A percentile compares a stretch with the other conserved stretches of the same genome.
Evolutionary conservation across 2,888 invertebrate genomes (phyloP).

Genomic region (Drosophila aldrichi): DNA sequence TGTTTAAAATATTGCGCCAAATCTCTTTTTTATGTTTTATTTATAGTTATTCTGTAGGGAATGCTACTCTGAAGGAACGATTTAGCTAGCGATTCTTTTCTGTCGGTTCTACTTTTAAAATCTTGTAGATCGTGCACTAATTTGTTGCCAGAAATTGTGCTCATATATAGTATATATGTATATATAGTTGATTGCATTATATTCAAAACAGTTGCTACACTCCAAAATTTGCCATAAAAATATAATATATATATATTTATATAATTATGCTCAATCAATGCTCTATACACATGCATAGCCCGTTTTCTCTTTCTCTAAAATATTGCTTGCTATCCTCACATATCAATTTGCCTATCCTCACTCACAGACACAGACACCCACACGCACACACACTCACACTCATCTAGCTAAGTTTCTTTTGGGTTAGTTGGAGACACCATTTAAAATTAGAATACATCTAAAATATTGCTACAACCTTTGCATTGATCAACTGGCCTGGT

Average conservation of each 20-base stretch:
- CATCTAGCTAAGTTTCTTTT: constrained; percentile 31
- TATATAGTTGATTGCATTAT: constrained; percentile 45
- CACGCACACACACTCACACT: constrained; percentile 13
- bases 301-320: constrained; percentile 39
- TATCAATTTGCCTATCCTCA: constrained; percentile 14
- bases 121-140: constrained; percentile 20
- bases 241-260: constrained; percentile 28
- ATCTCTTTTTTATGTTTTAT: constrained; percentile 29
- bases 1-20: constrained; percentile 46
- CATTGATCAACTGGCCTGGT: constrained; percentile 28
- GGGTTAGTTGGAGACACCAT: background rate
- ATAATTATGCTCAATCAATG: constrained; percentile 32
- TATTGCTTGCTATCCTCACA: constrained; percentile 68
- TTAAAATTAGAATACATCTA: constrained; percentile 11
- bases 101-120: constrained; percentile 17
- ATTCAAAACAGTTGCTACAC: constrained; percentile 18
- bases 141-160: constrained; percentile 15
- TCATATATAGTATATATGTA: constrained; percentile 12
- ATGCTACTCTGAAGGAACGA: constrained; percentile 40
- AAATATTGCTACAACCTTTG: constrained; percentile 46
- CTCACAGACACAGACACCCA: constrained; percentile 18
- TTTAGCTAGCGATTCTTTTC: constrained; percentile 2
- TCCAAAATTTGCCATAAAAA: constrained; percentile 52
- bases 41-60: constrained; percentile 31
- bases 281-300: constrained; percentile 25